These are phyloP conservation scores for Atherix ibis DNA, from an alignment of 2,888 invertebrate species.

Conservation along the genomic window DNA sequence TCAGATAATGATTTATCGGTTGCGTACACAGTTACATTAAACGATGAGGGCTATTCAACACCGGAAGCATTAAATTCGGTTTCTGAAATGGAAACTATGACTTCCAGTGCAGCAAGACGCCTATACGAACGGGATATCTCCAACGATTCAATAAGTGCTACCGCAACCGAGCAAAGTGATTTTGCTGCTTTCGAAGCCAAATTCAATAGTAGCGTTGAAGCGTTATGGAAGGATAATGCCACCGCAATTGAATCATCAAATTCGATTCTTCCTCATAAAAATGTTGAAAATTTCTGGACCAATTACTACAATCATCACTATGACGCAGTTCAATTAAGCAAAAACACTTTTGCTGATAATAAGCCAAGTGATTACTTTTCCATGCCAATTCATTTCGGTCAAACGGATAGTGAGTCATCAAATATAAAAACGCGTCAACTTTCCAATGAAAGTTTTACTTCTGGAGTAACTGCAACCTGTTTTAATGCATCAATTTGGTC, in stretches of 20 bases:
- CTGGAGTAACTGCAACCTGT: too few relatives aligned
- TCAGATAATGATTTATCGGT: conserved; percentile 5
- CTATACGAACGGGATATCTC: conserved; percentile 16
- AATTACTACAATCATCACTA: conserved; percentile 22
- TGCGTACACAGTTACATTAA: too few relatives aligned
- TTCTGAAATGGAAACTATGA: background rate
- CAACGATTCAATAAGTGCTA: conserved; percentile 4
- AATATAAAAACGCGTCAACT: too few relatives aligned
- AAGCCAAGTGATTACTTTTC: conserved; percentile 18
- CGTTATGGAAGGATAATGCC: conserved; percentile 39
- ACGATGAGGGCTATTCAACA: conserved; percentile 10
- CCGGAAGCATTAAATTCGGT: conserved; percentile 8
- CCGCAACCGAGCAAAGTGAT: conserved; percentile 15
- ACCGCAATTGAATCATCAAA: conserved; percentile 1
- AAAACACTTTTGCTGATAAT: conserved; percentile 3
- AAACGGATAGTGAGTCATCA: too few relatives aligned
- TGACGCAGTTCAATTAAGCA: conserved; percentile 15
- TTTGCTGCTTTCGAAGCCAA: conserved; percentile 34
- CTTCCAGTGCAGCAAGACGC: conserved; percentile 11
- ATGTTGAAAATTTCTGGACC: conserved; percentile 22
- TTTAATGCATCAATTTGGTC: conserved; percentile 40
- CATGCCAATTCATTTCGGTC: conserved; percentile 17
- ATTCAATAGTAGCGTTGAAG: conserved; percentile 51
- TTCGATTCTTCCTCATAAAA: conserved; percentile 13
- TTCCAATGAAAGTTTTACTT: too few relatives aligned